Evolutionary conservation across 2,888 invertebrate species (phyloP).

Genomic region (Copidosoma aretas): DNA sequence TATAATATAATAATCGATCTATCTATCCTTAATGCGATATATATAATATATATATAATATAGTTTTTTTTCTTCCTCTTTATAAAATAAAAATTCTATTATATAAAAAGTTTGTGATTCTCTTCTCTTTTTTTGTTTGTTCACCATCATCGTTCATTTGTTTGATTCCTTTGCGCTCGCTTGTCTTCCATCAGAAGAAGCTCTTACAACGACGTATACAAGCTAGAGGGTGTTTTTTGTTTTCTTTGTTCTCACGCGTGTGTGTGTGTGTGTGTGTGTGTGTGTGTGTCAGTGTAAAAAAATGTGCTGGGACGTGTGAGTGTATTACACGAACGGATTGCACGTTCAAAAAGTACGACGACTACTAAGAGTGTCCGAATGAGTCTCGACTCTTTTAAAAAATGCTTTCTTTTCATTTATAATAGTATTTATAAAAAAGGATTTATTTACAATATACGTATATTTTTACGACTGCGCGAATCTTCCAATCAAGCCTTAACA

Average conservation of each 20-base stretch:
- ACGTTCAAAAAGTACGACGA: slow-evolving; percentile 34
- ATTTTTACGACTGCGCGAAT: slow-evolving; percentile 35
- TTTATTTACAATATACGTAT: slow-evolving; percentile 40
- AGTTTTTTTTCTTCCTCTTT: slow-evolving; percentile 53
- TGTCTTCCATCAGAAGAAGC: slow-evolving; percentile 38
- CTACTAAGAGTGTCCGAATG: neutral
- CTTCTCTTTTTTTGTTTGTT: slow-evolving; percentile 37
- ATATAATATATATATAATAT: slow-evolving; percentile 52
- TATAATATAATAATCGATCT: slow-evolving; percentile 53
- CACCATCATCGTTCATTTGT: neutral
- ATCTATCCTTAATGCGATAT: slow-evolving; percentile 50
- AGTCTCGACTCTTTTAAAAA: slow-evolving; percentile 16
- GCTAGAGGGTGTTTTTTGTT: slow-evolving; percentile 29
- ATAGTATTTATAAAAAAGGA: slow-evolving; percentile 37
- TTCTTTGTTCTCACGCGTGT: slow-evolving; percentile 8
- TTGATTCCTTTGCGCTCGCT: slow-evolving; percentile 34
- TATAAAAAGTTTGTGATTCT: slow-evolving; percentile 49
- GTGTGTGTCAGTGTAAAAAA: neutral
- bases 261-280: slow-evolving; percentile 10
- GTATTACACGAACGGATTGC: slow-evolving; percentile 39
- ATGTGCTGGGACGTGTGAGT: slow-evolving; percentile 9
- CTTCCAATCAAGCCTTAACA: slow-evolving; percentile 37
- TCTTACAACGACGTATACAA: slow-evolving; percentile 41
- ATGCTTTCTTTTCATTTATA: slow-evolving; percentile 24
- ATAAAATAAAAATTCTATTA: slow-evolving; percentile 60